These are phyloP conservation scores for Lepidurus packardi DNA, from an alignment of 1,140 invertebrate species.

Conservation along the genomic window DNA sequence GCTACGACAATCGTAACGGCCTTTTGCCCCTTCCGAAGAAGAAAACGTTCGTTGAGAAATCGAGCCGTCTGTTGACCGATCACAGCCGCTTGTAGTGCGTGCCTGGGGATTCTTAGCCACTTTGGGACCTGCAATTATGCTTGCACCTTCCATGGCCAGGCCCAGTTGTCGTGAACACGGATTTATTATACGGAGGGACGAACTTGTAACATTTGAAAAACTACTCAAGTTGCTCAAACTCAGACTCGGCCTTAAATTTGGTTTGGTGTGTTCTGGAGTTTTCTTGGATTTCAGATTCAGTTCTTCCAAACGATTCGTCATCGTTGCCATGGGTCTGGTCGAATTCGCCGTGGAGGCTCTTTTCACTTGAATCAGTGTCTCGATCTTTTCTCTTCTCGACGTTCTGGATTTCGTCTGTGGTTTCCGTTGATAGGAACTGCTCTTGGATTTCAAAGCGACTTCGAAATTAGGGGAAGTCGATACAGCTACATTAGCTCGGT, in stretches of 20 bases:
- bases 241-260: not conserved
- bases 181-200: not conserved
- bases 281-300: not conserved
- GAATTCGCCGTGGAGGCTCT: not conserved
- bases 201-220: not conserved
- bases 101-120: not conserved
- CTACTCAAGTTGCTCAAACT: not conserved
- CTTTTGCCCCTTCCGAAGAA: not conserved
- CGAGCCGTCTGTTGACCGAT: not conserved
- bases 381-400: not conserved
- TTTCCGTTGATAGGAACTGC: not conserved
- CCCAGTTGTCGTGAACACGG: not conserved
- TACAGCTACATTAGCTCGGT: not conserved
- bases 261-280: not conserved
- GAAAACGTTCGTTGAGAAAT: not conserved
- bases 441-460: not conserved
- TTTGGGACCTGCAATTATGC: not conserved
- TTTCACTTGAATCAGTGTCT: not conserved
- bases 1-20: not conserved
- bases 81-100: not conserved
- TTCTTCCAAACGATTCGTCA: not conserved
- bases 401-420: no score
- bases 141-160: not conserved
- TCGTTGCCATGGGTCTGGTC: not conserved
- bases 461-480: not conserved